A percentile compares a stretch with the other conserved stretches of the same genome.
phyloP scores from a whole-genome alignment of 2,113 vertebrate genomes.

The Crotophaga sulcirostris region DNA sequence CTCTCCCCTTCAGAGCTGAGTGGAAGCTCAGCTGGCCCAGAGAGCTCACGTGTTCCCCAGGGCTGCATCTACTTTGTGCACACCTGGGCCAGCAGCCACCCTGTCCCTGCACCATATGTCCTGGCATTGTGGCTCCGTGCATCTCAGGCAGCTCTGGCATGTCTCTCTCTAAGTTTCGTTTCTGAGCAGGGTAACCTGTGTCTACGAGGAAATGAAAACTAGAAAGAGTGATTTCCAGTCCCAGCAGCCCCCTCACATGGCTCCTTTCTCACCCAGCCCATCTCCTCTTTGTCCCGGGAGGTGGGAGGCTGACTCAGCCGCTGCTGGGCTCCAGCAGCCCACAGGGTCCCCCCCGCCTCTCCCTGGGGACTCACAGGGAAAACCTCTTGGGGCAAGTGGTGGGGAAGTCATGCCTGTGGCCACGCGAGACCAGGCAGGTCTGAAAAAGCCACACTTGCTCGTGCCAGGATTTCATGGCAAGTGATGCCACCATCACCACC shows the following conservation, averaged over 20 bases:
- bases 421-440: background rate
- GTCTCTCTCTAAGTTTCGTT: constrained; percentile 36
- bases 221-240: constrained; percentile 2
- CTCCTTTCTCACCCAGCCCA: background rate
- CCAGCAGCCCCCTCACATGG: background rate
- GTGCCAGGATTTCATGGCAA: fast-evolving
- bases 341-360: fast-evolving
- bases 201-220: constrained; percentile 62
- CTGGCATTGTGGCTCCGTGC: fast-evolving
- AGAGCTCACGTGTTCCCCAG: fast-evolving
- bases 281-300: background rate
- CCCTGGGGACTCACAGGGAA: background rate
- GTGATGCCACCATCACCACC: background rate
- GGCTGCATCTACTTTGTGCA: background rate
- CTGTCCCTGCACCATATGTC: fast-evolving
- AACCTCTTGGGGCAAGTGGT: fast-evolving
- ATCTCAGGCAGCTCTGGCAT: background rate
- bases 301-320: constrained; percentile 33
- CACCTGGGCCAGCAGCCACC: background rate
- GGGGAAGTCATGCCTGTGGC: background rate
- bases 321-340: background rate
- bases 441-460: fast-evolving
- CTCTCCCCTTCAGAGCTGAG: background rate
- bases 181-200: constrained; percentile 22
- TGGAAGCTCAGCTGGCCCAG: background rate